Evolutionary conservation across 2,888 invertebrate genomes (phyloP).

Genomic region (Caenorhabditis sp.): DNA sequence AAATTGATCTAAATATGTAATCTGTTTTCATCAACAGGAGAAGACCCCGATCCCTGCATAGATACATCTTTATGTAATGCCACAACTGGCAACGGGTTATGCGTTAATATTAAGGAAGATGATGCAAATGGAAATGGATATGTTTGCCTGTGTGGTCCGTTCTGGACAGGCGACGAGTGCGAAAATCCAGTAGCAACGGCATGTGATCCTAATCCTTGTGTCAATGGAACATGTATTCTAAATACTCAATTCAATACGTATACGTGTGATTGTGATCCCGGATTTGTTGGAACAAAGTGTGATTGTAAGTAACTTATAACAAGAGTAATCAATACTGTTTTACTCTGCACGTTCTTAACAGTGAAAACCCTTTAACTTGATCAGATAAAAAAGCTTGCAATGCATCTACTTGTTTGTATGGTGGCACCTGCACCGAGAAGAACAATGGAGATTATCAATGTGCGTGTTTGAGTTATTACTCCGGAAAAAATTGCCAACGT

Average conservation of each 20-base stretch:
- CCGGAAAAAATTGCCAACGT: constrained; percentile 51
- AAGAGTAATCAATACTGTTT: no score
- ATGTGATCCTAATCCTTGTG: constrained; percentile 51
- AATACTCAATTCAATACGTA: constrained; percentile 36
- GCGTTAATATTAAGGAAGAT: constrained; percentile 26
- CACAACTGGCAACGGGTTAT: constrained; percentile 25
- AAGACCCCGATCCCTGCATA: constrained; percentile 41
- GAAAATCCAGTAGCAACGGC: constrained; percentile 18
- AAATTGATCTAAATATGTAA: no score
- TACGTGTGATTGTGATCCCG: constrained; percentile 30
- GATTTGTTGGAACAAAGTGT: constrained; percentile 34
- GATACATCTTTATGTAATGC: constrained; percentile 29
- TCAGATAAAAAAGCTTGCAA: constrained; percentile 36
- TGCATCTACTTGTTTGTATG: constrained; percentile 38
- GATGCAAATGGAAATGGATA: constrained; percentile 28
- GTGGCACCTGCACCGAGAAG: constrained; percentile 61
- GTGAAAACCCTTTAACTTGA: no score
- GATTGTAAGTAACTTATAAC: no score
- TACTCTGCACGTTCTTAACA: no score
- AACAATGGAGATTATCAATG: constrained; percentile 49
- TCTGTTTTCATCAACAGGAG: neutral
- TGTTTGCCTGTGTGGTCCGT: constrained; percentile 35
- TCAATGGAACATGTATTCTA: constrained; percentile 47
- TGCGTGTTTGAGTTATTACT: constrained; percentile 55
- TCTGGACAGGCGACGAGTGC: constrained; percentile 43